These are phyloP conservation scores for Mungos mungo DNA, from an alignment of 2,113 vertebrate genomes.

Conservation along the genomic window DNA sequence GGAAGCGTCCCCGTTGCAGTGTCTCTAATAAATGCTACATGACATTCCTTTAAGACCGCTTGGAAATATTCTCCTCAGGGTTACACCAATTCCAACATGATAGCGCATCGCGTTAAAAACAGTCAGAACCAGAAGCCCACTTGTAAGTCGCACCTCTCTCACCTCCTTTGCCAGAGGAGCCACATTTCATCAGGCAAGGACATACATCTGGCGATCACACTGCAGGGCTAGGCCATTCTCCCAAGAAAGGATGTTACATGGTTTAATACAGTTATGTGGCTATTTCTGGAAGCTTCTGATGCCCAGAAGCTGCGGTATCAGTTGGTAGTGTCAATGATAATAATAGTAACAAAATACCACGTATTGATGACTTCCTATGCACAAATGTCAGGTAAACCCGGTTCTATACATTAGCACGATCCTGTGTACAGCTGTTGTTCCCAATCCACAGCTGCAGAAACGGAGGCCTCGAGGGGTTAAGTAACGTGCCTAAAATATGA, in stretches of 20 bases:
- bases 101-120: constrained; percentile 62
- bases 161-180: neutral
- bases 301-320: neutral
- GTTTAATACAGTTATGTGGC: neutral
- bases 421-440: neutral
- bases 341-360: neutral
- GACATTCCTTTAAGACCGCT: constrained; percentile 78
- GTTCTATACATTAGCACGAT: neutral
- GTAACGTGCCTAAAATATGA: neutral
- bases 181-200: neutral
- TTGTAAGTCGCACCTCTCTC: neutral
- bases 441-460: neutral
- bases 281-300: neutral
- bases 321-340: neutral
- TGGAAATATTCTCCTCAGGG: constrained; percentile 76
- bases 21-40: constrained; percentile 82
- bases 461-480: neutral
- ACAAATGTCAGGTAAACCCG: neutral
- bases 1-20: constrained; percentile 69
- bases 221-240: neutral
- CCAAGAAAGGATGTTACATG: neutral
- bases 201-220: neutral
- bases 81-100: constrained; percentile 64
- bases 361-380: neutral
- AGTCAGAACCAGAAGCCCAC: constrained; percentile 51